Percentiles rank a stretch among this genome's conserved stretches.
phyloP scores from a whole-genome alignment of 35 echinoderm and acorn worm genomes.

The Diadema setosum region DNA sequence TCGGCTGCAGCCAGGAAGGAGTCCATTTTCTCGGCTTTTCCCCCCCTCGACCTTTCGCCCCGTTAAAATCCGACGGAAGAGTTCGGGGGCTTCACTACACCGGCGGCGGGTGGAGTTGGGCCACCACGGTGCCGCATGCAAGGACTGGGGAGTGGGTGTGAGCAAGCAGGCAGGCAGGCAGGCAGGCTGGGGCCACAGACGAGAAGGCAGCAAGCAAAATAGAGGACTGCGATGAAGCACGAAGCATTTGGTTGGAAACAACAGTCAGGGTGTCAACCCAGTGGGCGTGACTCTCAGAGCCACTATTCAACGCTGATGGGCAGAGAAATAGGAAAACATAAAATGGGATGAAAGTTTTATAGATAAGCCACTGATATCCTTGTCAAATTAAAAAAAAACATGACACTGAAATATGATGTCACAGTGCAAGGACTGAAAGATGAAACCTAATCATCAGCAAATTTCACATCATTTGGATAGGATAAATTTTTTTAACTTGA shows the following conservation, averaged over 20 bases:
- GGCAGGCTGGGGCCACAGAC: neutral
- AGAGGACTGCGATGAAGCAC: neutral
- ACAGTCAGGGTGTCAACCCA: neutral
- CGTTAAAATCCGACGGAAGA: neutral
- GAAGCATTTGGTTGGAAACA: neutral
- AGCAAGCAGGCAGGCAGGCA: neutral
- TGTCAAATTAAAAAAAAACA: too few species aligned
- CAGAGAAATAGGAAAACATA: too few species aligned
- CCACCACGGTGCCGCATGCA: neutral
- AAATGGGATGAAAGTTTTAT: too few species aligned
- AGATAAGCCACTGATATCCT: too few species aligned
- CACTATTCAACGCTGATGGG: neutral
- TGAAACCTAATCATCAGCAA: too few species aligned
- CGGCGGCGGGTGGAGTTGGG: neutral
- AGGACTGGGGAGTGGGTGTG: neutral
- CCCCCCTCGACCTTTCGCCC: neutral
- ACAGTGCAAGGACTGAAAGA: too few species aligned
- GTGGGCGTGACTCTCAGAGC: too few species aligned
- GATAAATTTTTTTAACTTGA: too few species aligned
- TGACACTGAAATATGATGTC: too few species aligned
- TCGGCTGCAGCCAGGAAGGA: constrained; percentile 80
- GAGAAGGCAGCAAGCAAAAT: constrained; percentile 1
- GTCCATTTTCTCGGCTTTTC: constrained; percentile 52
- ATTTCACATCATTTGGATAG: too few species aligned
- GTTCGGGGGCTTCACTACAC: neutral